Conservation (phyloP, 2,888 invertebrate genomes). For the Macrophya annulata region DNA sequence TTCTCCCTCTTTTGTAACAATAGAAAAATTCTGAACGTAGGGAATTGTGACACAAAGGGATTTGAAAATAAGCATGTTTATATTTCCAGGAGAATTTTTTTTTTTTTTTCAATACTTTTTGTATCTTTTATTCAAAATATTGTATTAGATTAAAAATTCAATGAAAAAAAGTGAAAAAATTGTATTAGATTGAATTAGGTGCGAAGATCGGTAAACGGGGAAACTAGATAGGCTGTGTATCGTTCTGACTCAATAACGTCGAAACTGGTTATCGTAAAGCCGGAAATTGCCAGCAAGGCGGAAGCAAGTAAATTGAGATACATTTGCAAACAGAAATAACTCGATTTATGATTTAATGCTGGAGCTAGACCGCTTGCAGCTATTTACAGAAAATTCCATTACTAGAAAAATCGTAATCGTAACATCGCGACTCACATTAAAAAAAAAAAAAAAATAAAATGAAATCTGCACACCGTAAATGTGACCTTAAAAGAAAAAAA, state of each 20-base stretch:
- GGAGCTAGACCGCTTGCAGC: neutral
- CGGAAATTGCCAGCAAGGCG: slow-evolving; percentile 43
- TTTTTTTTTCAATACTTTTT: no score
- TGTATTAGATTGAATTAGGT: neutral
- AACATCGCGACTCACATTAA: neutral
- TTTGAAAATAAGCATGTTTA: neutral
- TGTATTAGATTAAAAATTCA: neutral
- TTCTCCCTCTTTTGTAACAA: neutral
- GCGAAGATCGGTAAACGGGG: neutral
- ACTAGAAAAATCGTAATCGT: slow-evolving; percentile 5
- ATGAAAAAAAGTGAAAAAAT: neutral
- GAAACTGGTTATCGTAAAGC: slow-evolving; percentile 10
- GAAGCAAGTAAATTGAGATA: slow-evolving; percentile 43
- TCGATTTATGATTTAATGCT: slow-evolving; percentile 30
- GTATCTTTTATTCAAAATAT: neutral
- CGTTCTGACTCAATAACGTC: slow-evolving; percentile 51
- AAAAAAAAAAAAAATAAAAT: neutral
- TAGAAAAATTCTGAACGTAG: neutral
- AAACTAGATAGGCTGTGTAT: slow-evolving; percentile 28
- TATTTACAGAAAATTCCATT: neutral
- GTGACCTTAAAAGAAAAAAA: neutral
- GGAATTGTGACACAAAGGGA: neutral
- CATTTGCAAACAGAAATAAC: slow-evolving; percentile 44
- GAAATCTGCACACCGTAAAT: neutral
- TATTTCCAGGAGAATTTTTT: no score